phyloP scores from a whole-genome alignment of 2,797 vertebrate genomes.

The Taeniopygia guttata region DNA sequence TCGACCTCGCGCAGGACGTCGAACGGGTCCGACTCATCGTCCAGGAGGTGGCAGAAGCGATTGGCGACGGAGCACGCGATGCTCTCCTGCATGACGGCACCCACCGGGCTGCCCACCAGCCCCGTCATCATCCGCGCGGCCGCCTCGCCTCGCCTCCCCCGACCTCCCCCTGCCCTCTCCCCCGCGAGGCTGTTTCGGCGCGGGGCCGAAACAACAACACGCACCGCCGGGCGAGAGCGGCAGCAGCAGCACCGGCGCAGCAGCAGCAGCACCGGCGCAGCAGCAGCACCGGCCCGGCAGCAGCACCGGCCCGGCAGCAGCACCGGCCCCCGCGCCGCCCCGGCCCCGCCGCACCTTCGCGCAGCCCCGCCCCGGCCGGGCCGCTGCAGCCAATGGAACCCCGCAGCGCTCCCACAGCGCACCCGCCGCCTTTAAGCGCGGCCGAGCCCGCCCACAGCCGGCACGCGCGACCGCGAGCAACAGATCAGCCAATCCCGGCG shows the following conservation, averaged over 20 bases:
- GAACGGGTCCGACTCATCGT: constrained; percentile 89
- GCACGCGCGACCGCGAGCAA: neutral
- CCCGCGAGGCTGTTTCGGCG: neutral
- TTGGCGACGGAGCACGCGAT: constrained; percentile 88
- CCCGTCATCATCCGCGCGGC: constrained; percentile 49
- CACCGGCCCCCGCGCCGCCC: neutral
- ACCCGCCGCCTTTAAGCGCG: neutral
- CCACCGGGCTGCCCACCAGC: constrained; percentile 32
- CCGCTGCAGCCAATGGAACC: neutral
- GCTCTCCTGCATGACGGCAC: constrained; percentile 70
- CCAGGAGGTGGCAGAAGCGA: constrained; percentile 87
- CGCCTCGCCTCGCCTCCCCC: neutral
- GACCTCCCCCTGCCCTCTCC: neutral
- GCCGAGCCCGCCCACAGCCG: neutral
- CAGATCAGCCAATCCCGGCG: neutral
- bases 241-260: no score
- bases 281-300: no score
- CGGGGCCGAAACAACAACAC: neutral
- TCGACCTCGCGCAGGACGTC: constrained; percentile 82
- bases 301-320: no score
- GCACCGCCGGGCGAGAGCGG: no score
- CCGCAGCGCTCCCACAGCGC: rapidly evolving
- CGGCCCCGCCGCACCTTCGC: neutral
- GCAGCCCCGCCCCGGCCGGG: neutral
- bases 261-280: no score